Evolutionary conservation across 1,140 invertebrate genomes (phyloP), one percentile per base, ranked within the genome.

Genomic region (Proales similis): DNA sequence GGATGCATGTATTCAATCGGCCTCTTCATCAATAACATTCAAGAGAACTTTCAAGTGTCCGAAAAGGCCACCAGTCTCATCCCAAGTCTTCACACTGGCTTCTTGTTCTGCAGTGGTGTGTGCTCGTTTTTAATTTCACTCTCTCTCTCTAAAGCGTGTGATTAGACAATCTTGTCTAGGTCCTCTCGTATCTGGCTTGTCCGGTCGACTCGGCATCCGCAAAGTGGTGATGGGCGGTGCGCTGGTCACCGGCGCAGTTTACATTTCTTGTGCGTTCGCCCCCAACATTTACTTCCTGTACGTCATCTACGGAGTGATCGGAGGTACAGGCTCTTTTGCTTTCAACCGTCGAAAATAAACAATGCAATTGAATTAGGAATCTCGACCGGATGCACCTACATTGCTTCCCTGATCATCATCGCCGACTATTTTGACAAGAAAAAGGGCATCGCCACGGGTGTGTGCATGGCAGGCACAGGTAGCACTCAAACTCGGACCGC

Each of bases 351-450:
- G n/a, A n/a, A n/a, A n/a, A n/a, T n/a, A n/a, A n/a, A n/a, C n/a
- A n/a, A n/a, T n/a, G n/a, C n/a, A n/a, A n/a, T n/a, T n/a, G n/a
- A n/a, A n/a, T 2, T 39, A 39, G 85, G 85, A n/a, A 7, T 63
- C 19, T 24, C 19, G 42, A 45, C 39, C 30, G 61, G 61, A 38
- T 48, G 39, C 22, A 43, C 30, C 9, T 63, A 48, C 17, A 43
- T 63, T 38, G 17, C 45, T 0, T 89, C 88, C 3, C 86, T 92
- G 30, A 84, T 93, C 66, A 86, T 86, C 3, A 84, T 90, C 1
- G 87, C 87, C 9, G 88, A 89, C 77, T 94, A 92, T 79, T 94
- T 93, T 74, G 88, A 91, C 72, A 85, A 84, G 74, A 87, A 86
- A 81, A 77, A 90, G 49, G 88, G 88, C 1, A 76, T 93, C 51